These are phyloP conservation scores for Ptychochromis oligacanthus DNA, from an alignment of 2,113 vertebrate genomes.

Conservation along the genomic window DNA sequence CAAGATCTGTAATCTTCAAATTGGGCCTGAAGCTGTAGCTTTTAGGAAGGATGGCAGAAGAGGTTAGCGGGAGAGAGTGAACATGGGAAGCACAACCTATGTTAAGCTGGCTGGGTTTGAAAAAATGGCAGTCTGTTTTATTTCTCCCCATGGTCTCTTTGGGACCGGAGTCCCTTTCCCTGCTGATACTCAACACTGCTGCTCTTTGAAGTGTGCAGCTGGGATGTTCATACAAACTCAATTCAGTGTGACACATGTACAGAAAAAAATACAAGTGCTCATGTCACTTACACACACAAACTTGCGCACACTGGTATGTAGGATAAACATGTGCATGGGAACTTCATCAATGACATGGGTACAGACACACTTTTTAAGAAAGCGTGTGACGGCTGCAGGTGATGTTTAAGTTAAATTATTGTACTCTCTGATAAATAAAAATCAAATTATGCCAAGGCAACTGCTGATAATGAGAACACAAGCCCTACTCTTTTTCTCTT, in stretches of 20 bases:
- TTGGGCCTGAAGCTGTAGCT: slow-evolving; percentile 25
- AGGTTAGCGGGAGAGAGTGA: neutral
- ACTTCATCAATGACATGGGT: neutral
- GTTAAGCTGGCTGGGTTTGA: slow-evolving; percentile 31
- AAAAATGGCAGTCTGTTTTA: slow-evolving; percentile 61
- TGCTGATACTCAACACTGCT: slow-evolving; percentile 49
- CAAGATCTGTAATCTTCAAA: slow-evolving; percentile 58
- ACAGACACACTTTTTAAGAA: neutral
- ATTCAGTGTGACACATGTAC: slow-evolving; percentile 19
- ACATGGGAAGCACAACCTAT: slow-evolving; percentile 30
- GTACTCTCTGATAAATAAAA: neutral
- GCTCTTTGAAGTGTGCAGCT: slow-evolving; percentile 68
- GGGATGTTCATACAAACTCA: slow-evolving; percentile 21
- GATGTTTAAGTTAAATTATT: neutral
- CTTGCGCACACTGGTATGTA: neutral
- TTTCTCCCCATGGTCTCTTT: slow-evolving; percentile 63
- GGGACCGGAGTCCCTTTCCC: slow-evolving; percentile 47
- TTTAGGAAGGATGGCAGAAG: slow-evolving; percentile 9
- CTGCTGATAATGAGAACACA: neutral
- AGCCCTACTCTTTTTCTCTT: neutral
- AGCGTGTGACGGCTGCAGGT: neutral
- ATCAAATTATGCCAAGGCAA: neutral
- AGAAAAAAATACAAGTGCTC: slow-evolving; percentile 21
- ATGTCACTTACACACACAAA: slow-evolving; percentile 12
- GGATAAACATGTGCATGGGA: neutral